Conservation (phyloP, 92 coral and sea anemone genomes). For the Paramuricea clavata region DNA sequence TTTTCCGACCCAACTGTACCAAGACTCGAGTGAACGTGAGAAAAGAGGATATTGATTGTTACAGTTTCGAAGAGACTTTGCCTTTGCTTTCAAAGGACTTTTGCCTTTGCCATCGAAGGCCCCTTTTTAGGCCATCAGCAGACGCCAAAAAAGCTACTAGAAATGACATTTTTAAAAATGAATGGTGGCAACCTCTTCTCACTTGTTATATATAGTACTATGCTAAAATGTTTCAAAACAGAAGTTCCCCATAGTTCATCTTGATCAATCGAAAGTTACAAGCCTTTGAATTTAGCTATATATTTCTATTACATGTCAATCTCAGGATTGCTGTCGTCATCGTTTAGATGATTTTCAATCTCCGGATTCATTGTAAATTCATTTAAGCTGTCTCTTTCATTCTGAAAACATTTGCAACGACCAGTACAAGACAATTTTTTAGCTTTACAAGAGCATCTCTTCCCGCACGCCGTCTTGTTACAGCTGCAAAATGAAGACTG, state of each 20-base stretch:
- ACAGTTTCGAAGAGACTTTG: no score
- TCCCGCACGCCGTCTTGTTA: conserved; percentile 25
- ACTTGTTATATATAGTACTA: conserved; percentile 2
- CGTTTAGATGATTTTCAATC: not conserved
- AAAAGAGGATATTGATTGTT: no score
- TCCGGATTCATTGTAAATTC: not conserved
- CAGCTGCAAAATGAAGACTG: conserved; percentile 15
- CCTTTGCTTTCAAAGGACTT: no score
- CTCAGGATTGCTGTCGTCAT: not conserved
- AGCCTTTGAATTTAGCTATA: not conserved
- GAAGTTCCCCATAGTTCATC: conserved; percentile 18
- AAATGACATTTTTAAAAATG: not conserved
- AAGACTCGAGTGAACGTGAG: no score
- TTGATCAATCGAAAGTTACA: not conserved
- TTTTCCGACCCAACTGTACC: no score
- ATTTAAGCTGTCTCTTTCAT: conserved; percentile 9
- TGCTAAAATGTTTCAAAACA: not conserved
- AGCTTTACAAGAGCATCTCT: conserved; percentile 35
- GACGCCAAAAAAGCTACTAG: not conserved
- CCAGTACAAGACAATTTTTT: conserved; percentile 26
- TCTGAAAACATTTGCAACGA: conserved; percentile 20
- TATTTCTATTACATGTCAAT: not conserved
- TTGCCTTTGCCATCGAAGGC: no score
- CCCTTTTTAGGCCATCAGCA: conserved; percentile 24
- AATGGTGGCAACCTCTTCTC: conserved; percentile 13